Evolutionary conservation across 2,888 invertebrate species (phyloP), one percentile per base, ranked within the genome.

Genomic region (Synanthedon vespiformis): DNA sequence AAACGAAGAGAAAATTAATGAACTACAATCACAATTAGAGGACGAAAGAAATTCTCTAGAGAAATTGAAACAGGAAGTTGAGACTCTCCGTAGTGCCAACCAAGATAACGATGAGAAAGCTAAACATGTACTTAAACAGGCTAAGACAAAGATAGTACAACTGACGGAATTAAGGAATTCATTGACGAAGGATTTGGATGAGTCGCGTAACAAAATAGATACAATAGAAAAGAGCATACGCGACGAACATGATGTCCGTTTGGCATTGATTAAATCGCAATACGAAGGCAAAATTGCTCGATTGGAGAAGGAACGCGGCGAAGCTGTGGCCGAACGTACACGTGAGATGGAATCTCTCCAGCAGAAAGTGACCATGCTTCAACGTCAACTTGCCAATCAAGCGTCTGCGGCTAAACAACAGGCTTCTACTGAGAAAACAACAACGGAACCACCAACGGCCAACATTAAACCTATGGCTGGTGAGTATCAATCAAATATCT

Each of bases 391-490:
- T 58, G 91, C 91, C 4, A 90, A 89, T 50, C 93, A 93, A 68
- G 89, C 94, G 16, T 90, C 91, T 47, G 90, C 91, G 2, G 91
- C 93, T 62, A 90, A 94, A 57, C 88, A 91, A 63, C 81, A 91
- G 67, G 77, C 89, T 55, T 68, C 78, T 2, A 64, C 77, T 10
- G 91, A 90, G 52, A 91, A 91, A 66, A 78, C 88, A 2, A 87
- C 88, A 11, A 86, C 88, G 3, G 90, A 90, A 40, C 89, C 90
- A 11, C 90, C 90, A 0, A 97, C 96, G 0, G 97, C 97, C 4
- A 97, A 97, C 72, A 97, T 97, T 48, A 95, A 96, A 75, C 97
- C 97, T 0, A 95, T 97, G 93, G 94, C 97, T 3, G 95, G 95
- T 63, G 88, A 75, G 81, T 65, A 79, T 50, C 6, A 14, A 44